These are phyloP conservation scores for Patella vulgata DNA, from an alignment of 1,140 invertebrate species.

Conservation along the genomic window DNA sequence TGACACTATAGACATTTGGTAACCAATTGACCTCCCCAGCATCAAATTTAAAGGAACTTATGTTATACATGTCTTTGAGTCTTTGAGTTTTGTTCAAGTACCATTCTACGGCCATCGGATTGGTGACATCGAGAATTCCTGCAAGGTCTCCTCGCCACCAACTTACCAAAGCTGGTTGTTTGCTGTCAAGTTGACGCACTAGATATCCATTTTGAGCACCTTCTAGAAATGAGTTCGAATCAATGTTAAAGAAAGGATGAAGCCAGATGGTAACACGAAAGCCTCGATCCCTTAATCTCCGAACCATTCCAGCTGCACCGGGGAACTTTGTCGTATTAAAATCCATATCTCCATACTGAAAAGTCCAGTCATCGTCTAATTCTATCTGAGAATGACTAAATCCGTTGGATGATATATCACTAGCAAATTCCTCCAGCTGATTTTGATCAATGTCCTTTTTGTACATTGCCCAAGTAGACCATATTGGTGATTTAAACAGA, in stretches of 20 bases:
- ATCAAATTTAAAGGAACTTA: conserved; percentile 93
- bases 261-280: conserved; percentile 88
- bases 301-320: conserved; percentile 73
- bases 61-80: conserved; percentile 70
- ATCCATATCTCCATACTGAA: conserved; percentile 83
- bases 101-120: conserved; percentile 73
- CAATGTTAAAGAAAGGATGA: conserved; percentile 89
- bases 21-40: conserved; percentile 89
- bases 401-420: conserved; percentile 77
- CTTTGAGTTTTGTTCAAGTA: conserved; percentile 74
- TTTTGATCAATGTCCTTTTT: conserved; percentile 74
- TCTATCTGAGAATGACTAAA: conserved; percentile 85
- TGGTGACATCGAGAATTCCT: conserved; percentile 57
- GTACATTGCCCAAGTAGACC: conserved; percentile 90
- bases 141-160: conserved; percentile 88
- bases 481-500: conserved; percentile 82
- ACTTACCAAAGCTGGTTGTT: conserved; percentile 70
- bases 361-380: conserved; percentile 92
- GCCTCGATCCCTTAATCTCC: conserved; percentile 73
- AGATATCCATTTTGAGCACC: conserved; percentile 43
- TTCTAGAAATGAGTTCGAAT: conserved; percentile 73
- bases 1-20: conserved; percentile 68
- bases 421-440: conserved; percentile 75
- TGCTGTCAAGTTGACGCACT: conserved; percentile 63
- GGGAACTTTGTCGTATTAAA: conserved; percentile 82